Percentiles rank a stretch among this genome's conserved stretches.
Evolutionary conservation across 2,888 invertebrate species (phyloP).

Genomic region (Eupithecia vulgata): DNA sequence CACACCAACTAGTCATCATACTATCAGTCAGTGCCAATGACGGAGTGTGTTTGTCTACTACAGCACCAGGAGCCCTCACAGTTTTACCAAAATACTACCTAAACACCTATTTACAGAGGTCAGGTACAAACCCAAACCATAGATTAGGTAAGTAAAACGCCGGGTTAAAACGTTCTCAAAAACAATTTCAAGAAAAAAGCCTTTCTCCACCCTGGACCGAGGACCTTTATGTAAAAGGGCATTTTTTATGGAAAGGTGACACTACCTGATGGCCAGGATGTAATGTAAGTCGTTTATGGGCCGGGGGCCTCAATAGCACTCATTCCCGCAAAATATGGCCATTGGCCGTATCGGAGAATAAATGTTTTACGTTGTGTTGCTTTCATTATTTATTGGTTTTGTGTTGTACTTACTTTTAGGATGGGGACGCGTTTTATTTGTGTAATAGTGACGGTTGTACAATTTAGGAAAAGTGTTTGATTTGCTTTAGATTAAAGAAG

Average conservation of each 20-base stretch:
- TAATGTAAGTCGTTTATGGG: slow-evolving; percentile 29
- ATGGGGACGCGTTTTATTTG: neutral
- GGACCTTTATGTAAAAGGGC: slow-evolving; percentile 17
- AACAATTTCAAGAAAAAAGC: slow-evolving; percentile 17
- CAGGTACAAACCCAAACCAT: neutral
- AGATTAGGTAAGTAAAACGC: slow-evolving; percentile 6
- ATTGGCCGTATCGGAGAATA: slow-evolving; percentile 23
- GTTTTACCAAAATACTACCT: neutral
- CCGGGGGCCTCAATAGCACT: slow-evolving; percentile 24
- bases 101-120: neutral
- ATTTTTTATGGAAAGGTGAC: slow-evolving; percentile 38
- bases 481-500: neutral
- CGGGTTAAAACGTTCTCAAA: slow-evolving; percentile 12
- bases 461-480: neutral
- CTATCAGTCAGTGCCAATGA: neutral
- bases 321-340: slow-evolving; percentile 24
- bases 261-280: slow-evolving; percentile 25
- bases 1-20: neutral
- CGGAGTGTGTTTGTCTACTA: neutral
- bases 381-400: slow-evolving; percentile 9
- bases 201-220: neutral
- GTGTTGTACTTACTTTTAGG: neutral
- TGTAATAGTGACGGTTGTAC: neutral
- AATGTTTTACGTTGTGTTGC: slow-evolving; percentile 19
- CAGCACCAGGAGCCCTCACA: neutral